Base-by-base conservation (phyloP, 2,888 invertebrate species). In the Drosophila quasianomalipes region DNA sequence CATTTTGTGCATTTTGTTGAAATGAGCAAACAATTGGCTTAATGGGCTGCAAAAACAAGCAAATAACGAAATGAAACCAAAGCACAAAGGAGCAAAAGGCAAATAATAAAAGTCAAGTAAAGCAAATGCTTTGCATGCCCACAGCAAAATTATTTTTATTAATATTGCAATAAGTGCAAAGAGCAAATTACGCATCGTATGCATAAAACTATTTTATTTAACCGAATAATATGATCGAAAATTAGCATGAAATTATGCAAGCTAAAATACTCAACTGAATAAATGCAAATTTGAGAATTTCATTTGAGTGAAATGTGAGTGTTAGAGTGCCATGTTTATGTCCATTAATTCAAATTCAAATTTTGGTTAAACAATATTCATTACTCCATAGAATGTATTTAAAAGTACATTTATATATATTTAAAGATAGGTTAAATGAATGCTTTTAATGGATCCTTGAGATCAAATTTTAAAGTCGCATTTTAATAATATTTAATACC, bases 1-100 rank as follows among this genome's bases (percentile, higher is more conserved):
- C 86, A 86, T 83, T 83, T 81, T 81, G 74, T 79, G 83, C 83
- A 79, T 76, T 81, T 70, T 78, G 66, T 57, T 76, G 66, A 85
- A 85, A 82, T 85, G 74, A 74, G 89, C 86, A 85, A 85, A 88
- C 86, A 88, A 88, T 85, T 83, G 89, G 86, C 69, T 77, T 77
- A 83, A 85, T 76, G 65, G 81, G 57, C 47, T 47, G 62, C 64
- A 70, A 63, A 59, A 52, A 41, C 55, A 35, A 58, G 62, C 54
- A 55, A 58, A 59, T 51, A 61, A 57, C 37, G 49, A 51, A 47
- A 44, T 63, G 12, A 35, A 55, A 52, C 52, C 54, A 47, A 59
- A 76, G 35, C 35, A 49, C 60, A 35, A 37, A 68, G 49, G 28
- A 6, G 37, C 35, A 70, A 65, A 74, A 22, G 35, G 16, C 52